These are phyloP conservation scores for Amitus sp. DNA, from an alignment of 2,888 invertebrate genomes.

Conservation along the genomic window DNA sequence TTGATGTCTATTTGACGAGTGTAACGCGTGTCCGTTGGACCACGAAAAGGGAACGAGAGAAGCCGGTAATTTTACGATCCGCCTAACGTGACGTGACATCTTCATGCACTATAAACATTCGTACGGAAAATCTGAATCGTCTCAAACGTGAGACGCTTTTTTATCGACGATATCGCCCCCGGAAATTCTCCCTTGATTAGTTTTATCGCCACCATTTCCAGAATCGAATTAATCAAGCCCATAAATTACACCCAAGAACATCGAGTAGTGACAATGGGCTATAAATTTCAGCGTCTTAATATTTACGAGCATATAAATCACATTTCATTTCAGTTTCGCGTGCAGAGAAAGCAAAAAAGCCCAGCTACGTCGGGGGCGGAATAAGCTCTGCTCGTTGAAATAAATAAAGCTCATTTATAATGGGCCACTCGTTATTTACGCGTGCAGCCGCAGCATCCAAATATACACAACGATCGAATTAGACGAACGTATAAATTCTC, in stretches of 20 bases:
- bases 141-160: neutral
- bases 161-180: neutral
- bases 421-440: constrained; percentile 52
- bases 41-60: neutral
- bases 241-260: neutral
- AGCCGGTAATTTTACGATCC: neutral
- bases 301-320: constrained; percentile 8
- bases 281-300: constrained; percentile 5
- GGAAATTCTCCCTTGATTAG: neutral
- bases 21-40: neutral
- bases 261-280: constrained; percentile 1
- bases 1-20: neutral
- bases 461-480: constrained; percentile 26
- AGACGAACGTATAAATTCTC: neutral
- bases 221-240: neutral
- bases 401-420: constrained; percentile 60
- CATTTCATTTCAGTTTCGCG: too few relatives aligned
- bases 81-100: neutral
- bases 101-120: neutral
- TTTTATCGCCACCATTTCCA: too few relatives aligned
- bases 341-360: neutral
- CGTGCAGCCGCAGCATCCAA: constrained; percentile 41
- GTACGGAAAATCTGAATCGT: neutral
- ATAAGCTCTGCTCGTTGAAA: constrained; percentile 58
- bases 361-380: constrained; percentile 37